Evolutionary conservation across 2,888 invertebrate genomes (phyloP), one percentile per base, ranked within the genome.

Genomic region (Hydropsyche betteni): DNA sequence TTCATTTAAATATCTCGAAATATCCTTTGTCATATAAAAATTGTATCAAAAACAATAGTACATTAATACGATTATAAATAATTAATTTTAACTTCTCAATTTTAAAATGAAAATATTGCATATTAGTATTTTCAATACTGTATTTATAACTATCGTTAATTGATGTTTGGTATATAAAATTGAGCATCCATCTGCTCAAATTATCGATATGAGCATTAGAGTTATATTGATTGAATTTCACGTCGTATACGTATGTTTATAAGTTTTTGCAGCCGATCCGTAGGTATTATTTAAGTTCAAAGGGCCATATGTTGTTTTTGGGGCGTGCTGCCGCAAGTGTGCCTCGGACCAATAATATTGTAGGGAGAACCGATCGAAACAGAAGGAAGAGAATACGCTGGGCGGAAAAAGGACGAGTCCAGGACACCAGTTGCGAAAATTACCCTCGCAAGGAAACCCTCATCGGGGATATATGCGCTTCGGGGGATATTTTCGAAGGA

Each of bases 251-350:
- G 64, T 64, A 12, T 64, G 64, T 64, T 7, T 64, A n/a, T 8
- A 33, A 24, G 34, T 64, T 64, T 64, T 64, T 64, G 64, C 34
- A 36, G 36, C 33, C 58, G 24, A 58, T 33, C 36, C 58, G 52
- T 34, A 33, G 50, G 72, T 58, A 72, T 72, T 72, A 72, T 72
- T 72, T 55, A n/a, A 36, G 72, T 72, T 72, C 72, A 72, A 72
- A 72, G 58, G 75, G 51, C 75, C 75, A 75, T 75, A 75, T 75
- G 75, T 58, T 70, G 72, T 70, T 70, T 69, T 75, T 58, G 69
- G 69, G 75, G 75, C 75, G 75, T 75, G 75, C 75, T 58, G 75
- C 75, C 75, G 58, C 75, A 75, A 75, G 75, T 70, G 75, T 75
- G 75, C 75, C 75, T 72, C 72, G 44, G 33, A 58, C 44, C 44